Conservation (phyloP, 1,140 invertebrate species). For the Pogonus chalceus region DNA sequence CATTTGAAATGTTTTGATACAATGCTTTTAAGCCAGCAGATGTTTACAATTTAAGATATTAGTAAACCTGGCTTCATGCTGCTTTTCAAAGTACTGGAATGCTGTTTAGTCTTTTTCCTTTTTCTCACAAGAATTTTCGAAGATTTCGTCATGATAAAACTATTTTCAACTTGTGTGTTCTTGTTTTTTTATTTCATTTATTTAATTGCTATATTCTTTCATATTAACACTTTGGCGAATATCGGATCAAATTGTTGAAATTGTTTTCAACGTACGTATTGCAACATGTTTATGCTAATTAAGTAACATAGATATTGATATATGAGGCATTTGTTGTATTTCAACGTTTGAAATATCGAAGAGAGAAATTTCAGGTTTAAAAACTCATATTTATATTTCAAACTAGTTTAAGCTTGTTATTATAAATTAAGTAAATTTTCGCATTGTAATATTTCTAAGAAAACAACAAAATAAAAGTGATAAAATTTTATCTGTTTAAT, state of each 20-base stretch:
- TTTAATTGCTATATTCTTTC: background rate
- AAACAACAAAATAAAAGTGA: no score
- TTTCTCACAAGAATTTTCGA: background rate
- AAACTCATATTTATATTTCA: no score
- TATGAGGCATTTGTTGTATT: background rate
- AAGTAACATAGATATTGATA: background rate
- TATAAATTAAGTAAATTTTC: no score
- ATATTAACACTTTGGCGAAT: background rate
- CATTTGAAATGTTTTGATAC: background rate
- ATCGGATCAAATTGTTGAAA: background rate
- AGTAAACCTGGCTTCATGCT: background rate
- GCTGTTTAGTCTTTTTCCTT: background rate
- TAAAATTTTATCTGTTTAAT: no score
- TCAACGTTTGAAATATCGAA: background rate
- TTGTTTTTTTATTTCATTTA: background rate
- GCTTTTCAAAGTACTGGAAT: background rate
- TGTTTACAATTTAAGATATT: no score
- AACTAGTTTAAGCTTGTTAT: no score
- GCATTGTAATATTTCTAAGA: no score
- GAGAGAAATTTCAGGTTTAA: no score
- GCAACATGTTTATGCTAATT: background rate
- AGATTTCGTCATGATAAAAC: background rate
- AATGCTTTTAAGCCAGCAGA: background rate
- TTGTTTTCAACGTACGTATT: background rate
- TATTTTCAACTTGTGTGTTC: background rate